A percentile compares a stretch with the other conserved stretches of the same genome.
phyloP scores from a whole-genome alignment of 30 jellyfish, hydroid and myxozoan species.

The Aurelia sp. region DNA sequence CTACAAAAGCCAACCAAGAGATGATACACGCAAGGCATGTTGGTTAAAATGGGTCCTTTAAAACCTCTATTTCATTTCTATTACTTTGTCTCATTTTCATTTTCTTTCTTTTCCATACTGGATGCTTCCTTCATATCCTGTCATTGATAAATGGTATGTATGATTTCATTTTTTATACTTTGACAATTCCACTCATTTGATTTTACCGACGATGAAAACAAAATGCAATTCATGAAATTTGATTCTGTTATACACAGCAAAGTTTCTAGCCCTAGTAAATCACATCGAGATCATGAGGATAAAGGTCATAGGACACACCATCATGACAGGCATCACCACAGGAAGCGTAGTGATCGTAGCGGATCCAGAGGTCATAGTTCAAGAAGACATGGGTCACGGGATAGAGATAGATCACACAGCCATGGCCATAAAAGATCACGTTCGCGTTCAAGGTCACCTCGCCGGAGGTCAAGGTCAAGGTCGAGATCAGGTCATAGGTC shows the following conservation, averaged over 20 bases:
- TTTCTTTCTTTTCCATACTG: conserved; percentile 61
- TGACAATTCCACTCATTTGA: not conserved
- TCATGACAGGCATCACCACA: not conserved
- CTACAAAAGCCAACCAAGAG: too few species aligned
- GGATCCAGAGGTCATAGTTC: conserved; percentile 48
- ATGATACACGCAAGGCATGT: too few species aligned
- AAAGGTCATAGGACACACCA: not conserved
- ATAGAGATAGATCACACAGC: not conserved
- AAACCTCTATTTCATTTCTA: too few species aligned
- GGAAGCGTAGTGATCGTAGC: conserved; percentile 36
- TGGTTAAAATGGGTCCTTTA: too few species aligned
- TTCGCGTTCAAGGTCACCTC: conserved; percentile 62
- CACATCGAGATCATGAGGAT: conserved; percentile 13
- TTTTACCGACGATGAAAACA: too few species aligned
- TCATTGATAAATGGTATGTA: conserved; percentile 49
- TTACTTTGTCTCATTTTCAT: not conserved
- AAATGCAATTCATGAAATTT: not conserved
- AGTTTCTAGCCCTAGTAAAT: not conserved
- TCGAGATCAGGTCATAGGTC: conserved; percentile 65
- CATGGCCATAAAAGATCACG: conserved; percentile 31
- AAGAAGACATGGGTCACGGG: conserved; percentile 32
- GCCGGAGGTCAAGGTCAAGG: conserved; percentile 68
- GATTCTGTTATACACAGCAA: not conserved
- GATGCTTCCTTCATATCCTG: not conserved
- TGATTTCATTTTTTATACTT: not conserved